Evolutionary conservation across 2,113 vertebrate genomes (phyloP).

Genomic region (Paradisaea rubra): DNA sequence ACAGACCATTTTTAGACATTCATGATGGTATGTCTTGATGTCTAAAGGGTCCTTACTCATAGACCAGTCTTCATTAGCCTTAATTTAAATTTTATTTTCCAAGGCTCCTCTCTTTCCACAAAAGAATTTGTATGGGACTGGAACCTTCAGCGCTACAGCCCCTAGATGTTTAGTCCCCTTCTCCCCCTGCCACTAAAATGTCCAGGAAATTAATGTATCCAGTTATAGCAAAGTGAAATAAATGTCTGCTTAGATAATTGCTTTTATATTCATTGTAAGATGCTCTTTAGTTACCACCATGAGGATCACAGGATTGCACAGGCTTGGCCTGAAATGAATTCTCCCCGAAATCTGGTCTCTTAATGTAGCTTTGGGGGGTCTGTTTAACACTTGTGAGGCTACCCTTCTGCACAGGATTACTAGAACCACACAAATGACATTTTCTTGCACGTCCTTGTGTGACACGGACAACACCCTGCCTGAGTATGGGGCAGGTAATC

Average conservation of each 20-base stretch:
- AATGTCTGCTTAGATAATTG: background rate
- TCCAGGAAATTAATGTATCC: background rate
- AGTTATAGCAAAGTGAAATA: background rate
- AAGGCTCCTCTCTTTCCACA: background rate
- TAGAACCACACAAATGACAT: background rate
- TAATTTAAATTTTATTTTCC: background rate
- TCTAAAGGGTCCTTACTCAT: background rate
- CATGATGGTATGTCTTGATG: background rate
- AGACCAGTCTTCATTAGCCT: background rate
- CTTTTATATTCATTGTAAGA: background rate
- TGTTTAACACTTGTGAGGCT: background rate
- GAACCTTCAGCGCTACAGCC: background rate
- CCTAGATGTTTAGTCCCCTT: fast-evolving
- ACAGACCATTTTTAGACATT: background rate
- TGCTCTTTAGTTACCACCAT: background rate
- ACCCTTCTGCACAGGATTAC: background rate
- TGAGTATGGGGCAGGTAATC: background rate
- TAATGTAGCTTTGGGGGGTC: background rate
- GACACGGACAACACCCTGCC: background rate
- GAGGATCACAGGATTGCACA: background rate
- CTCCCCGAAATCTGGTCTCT: background rate
- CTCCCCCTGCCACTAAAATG: background rate
- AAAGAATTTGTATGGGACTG: background rate
- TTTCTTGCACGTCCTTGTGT: background rate
- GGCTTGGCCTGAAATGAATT: background rate